These are phyloP conservation scores for Argyrosomus japonicus DNA, from an alignment of 2,113 vertebrate species.

Conservation along the genomic window DNA sequence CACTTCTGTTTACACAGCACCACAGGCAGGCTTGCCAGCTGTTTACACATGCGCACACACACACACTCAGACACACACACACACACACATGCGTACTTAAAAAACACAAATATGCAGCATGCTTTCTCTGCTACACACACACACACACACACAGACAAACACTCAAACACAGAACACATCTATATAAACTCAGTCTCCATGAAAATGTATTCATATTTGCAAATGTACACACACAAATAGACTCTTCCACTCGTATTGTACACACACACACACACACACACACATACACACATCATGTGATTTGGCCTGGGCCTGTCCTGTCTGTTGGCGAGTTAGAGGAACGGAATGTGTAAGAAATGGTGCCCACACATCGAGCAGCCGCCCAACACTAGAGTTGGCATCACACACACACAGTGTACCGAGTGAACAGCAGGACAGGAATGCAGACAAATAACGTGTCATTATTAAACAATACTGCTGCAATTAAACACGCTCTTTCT, in stretches of 20 bases:
- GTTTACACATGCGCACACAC: conserved; percentile 73
- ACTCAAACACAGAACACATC: conserved; percentile 57
- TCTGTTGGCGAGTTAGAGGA: conserved; percentile 59
- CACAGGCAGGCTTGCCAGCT: conserved; percentile 76
- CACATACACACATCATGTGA: conserved; percentile 54
- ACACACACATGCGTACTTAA: conserved; percentile 43
- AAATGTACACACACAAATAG: conserved; percentile 52
- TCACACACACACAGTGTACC: conserved; percentile 51
- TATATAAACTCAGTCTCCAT: conserved; percentile 63
- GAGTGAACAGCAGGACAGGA: conserved; percentile 82
- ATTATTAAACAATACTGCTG: conserved; percentile 77
- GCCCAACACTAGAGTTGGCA: conserved; percentile 54
- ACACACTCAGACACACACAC: conserved; percentile 58
- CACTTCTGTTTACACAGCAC: conserved; percentile 79
- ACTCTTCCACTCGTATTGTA: conserved; percentile 11
- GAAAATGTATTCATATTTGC: conserved; percentile 67
- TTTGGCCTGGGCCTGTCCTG: conserved; percentile 66
- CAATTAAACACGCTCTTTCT: conserved; percentile 72
- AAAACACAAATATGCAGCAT: conserved; percentile 50
- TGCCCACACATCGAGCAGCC: conserved; percentile 74
- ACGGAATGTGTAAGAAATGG: conserved; percentile 68
- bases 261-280: conserved; percentile 33
- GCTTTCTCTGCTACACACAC: conserved; percentile 48
- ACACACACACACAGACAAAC: conserved; percentile 28
- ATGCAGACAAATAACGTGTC: conserved; percentile 81